phyloP scores from a whole-genome alignment of 2,113 vertebrate genomes.

The Prunella himalayana region DNA sequence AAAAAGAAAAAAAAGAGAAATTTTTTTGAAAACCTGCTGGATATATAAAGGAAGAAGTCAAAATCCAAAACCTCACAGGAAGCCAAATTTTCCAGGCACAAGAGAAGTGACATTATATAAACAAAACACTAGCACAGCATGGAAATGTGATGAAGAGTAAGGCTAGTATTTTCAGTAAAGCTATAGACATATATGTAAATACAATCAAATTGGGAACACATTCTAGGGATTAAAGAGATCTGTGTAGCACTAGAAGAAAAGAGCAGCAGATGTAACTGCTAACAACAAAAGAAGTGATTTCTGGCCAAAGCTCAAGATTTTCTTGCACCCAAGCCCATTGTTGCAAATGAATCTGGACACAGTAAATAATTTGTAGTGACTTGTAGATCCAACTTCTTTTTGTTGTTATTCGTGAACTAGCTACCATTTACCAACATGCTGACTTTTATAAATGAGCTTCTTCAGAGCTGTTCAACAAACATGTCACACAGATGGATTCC shows the following conservation, averaged over 20 bases:
- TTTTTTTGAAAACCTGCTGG: neutral
- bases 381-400: neutral
- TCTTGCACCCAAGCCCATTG: neutral
- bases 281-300: conserved; percentile 29
- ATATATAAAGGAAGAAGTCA: neutral
- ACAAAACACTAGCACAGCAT: conserved; percentile 19
- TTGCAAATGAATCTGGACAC: neutral
- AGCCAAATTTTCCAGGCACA: conserved; percentile 36
- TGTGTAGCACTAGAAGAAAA: conserved; percentile 46
- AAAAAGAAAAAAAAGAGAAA: accelerated
- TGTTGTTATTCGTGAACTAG: neutral
- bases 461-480: neutral
- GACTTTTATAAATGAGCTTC: neutral
- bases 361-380: neutral
- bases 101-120: conserved; percentile 58
- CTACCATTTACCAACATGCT: conserved; percentile 2
- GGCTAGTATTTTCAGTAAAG: conserved; percentile 26
- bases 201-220: conserved; percentile 65
- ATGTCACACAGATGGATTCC: neutral
- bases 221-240: conserved; percentile 72
- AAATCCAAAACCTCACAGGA: conserved; percentile 49
- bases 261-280: conserved; percentile 44
- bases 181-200: conserved; percentile 61
- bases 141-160: conserved; percentile 64
- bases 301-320: conserved; percentile 17